phyloP scores from a whole-genome alignment of 2,888 invertebrate genomes.

The Venusia cambrica region DNA sequence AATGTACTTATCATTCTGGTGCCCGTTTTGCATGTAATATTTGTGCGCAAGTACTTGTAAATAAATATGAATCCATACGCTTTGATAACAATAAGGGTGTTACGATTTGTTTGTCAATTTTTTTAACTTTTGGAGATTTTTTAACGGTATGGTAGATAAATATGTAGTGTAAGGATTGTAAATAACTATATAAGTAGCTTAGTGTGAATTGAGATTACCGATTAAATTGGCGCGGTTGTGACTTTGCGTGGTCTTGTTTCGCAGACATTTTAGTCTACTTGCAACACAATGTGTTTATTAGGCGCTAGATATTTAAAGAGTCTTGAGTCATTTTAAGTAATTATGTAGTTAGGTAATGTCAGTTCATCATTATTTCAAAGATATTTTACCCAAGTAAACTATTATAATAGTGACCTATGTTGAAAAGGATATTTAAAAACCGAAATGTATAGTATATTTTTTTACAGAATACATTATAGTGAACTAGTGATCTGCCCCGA shows the following conservation, averaged over 20 bases:
- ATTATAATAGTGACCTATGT: conserved; percentile 16
- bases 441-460: conserved; percentile 14
- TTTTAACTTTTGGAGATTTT: conserved; percentile 70
- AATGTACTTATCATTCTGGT: conserved; percentile 74
- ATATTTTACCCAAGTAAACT: conserved; percentile 4
- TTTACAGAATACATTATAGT: conserved; percentile 16
- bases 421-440: conserved; percentile 9
- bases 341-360: conserved; percentile 11
- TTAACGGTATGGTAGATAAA: conserved; percentile 50
- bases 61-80: conserved; percentile 79
- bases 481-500: conserved; percentile 11
- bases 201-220: conserved; percentile 60
- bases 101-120: conserved; percentile 77
- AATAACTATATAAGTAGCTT: conserved; percentile 54
- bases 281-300: conserved; percentile 22
- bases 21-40: conserved; percentile 70
- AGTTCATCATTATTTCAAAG: conserved; percentile 6
- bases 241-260: conserved; percentile 34
- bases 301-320: conserved; percentile 19
- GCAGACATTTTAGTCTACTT: conserved; percentile 18
- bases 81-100: conserved; percentile 77
- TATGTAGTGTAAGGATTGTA: conserved; percentile 65
- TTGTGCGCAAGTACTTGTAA: conserved; percentile 67
- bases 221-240: conserved; percentile 51
- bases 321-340: conserved; percentile 24